These are phyloP conservation scores for Catalaphyllia jardinei DNA, from an alignment of 64 coral and sea anemone species.

Conservation along the genomic window DNA sequence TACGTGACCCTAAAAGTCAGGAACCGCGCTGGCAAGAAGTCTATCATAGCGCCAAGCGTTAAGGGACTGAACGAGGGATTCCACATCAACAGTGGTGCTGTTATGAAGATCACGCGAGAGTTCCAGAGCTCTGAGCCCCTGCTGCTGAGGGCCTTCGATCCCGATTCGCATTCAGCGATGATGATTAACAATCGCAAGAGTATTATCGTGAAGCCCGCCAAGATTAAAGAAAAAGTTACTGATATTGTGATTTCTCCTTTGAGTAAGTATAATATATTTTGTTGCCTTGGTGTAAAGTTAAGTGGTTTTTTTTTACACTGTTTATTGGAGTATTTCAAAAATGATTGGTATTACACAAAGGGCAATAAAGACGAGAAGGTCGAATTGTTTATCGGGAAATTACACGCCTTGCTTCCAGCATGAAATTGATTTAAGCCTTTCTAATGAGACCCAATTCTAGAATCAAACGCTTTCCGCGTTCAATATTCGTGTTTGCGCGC, in stretches of 20 bases:
- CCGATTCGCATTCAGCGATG: conserved; percentile 42
- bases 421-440: too few relatives aligned
- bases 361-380: too few relatives aligned
- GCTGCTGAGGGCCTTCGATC: conserved; percentile 72
- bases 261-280: conserved; percentile 51
- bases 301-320: too few relatives aligned
- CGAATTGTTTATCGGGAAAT: too few relatives aligned
- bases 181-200: conserved; percentile 82
- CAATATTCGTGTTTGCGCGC: too few relatives aligned
- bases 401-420: too few relatives aligned
- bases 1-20: conserved; percentile 84
- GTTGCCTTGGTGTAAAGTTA: too few relatives aligned
- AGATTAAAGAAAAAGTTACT: conserved; percentile 41
- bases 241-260: conserved; percentile 60
- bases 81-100: conserved; percentile 75
- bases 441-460: too few relatives aligned
- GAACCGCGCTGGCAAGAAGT: conserved; percentile 83
- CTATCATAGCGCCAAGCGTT: conserved; percentile 72
- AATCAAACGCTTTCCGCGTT: too few relatives aligned
- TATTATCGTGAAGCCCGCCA: conserved; percentile 59
- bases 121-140: conserved; percentile 59
- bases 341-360: too few relatives aligned
- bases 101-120: conserved; percentile 92
- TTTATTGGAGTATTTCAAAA: too few relatives aligned
- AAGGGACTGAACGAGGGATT: conserved; percentile 64